Conservation (phyloP, 2,797 vertebrate genomes). For the Gymnodraco acuticeps region DNA sequence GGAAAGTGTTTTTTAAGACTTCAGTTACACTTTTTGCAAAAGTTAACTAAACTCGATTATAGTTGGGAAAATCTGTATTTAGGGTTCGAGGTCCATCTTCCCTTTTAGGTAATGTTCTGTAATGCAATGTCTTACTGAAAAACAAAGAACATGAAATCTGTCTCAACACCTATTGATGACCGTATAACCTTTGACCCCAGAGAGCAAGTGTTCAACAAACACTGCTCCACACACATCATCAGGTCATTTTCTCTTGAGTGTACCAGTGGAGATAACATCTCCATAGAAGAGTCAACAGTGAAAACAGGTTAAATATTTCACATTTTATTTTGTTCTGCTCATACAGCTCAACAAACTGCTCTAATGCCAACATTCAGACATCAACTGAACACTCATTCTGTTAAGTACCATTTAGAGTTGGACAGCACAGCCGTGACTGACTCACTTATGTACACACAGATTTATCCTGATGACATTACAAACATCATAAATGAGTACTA, state of each 20-base stretch:
- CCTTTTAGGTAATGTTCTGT: neutral
- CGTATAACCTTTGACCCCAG: slow-evolving; percentile 9
- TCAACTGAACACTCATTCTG: slow-evolving; percentile 44
- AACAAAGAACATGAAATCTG: neutral
- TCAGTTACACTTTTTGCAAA: neutral
- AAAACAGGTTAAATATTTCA: slow-evolving; percentile 73
- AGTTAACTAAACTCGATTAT: neutral
- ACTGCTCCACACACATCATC: neutral
- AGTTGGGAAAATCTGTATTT: slow-evolving; percentile 3
- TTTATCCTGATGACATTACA: slow-evolving; percentile 67
- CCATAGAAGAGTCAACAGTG: slow-evolving; percentile 16
- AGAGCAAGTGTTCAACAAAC: neutral
- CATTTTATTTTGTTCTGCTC: slow-evolving; percentile 82
- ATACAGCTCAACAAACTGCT: slow-evolving; percentile 65
- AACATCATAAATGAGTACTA: slow-evolving; percentile 71
- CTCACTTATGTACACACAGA: slow-evolving; percentile 53
- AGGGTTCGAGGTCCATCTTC: neutral
- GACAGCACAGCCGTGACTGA: slow-evolving; percentile 53
- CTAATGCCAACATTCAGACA: slow-evolving; percentile 49
- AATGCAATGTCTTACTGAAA: neutral
- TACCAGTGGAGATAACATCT: slow-evolving; percentile 12
- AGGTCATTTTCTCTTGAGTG: neutral
- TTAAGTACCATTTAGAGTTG: slow-evolving; percentile 69
- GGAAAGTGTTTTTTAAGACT: neutral
- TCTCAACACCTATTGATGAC: slow-evolving; percentile 10